phyloP scores from a whole-genome alignment of 2,888 invertebrate genomes.

The Drosophila anomalipes region DNA sequence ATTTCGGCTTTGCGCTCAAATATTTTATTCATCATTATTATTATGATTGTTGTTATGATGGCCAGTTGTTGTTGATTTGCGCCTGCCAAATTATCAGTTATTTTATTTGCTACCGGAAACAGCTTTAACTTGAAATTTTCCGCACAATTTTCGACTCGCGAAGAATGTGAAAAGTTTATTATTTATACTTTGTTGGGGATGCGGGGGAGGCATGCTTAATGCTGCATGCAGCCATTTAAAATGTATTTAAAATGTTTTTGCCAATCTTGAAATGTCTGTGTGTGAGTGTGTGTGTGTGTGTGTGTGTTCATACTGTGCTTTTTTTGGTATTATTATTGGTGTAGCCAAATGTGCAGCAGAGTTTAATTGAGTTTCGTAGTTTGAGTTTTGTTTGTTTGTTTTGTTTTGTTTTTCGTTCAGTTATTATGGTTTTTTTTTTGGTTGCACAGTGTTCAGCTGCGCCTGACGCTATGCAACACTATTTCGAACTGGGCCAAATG shows the following conservation, averaged over 20 bases:
- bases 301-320: slow-evolving; percentile 10
- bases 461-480: slow-evolving; percentile 13
- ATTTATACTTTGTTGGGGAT: slow-evolving; percentile 31
- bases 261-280: neutral
- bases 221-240: slow-evolving; percentile 48
- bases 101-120: slow-evolving; percentile 45
- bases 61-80: slow-evolving; percentile 13
- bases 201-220: slow-evolving; percentile 29
- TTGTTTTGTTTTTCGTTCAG: neutral
- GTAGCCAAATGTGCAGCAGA: slow-evolving; percentile 37
- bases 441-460: neutral
- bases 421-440: neutral
- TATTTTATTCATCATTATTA: slow-evolving; percentile 52
- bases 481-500: slow-evolving; percentile 17
- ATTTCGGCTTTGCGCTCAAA: slow-evolving; percentile 18
- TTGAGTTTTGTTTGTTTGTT: slow-evolving; percentile 16
- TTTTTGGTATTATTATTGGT: slow-evolving; percentile 41
- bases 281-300: neutral
- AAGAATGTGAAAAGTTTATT: slow-evolving; percentile 42
- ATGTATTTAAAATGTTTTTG: slow-evolving; percentile 41
- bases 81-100: slow-evolving; percentile 26
- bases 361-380: slow-evolving; percentile 66
- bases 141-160: slow-evolving; percentile 6
- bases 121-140: slow-evolving; percentile 18
- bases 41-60: slow-evolving; percentile 18